These are phyloP conservation scores for Hydrolagus colliei DNA, from an alignment of 2,797 vertebrate genomes.

Conservation along the genomic window DNA sequence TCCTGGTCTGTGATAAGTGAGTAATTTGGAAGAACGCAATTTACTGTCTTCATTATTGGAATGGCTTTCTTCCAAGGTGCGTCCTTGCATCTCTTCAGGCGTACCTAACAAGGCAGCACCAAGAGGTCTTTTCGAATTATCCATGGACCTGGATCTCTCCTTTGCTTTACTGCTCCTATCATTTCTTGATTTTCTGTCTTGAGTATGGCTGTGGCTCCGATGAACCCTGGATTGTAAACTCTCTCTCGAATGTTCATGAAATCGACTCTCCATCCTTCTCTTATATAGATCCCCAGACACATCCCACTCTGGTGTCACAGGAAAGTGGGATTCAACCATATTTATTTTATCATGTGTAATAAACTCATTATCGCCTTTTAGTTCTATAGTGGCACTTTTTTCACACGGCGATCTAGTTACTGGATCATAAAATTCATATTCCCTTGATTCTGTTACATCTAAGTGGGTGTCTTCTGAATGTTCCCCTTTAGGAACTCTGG, in stretches of 20 bases:
- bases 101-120: constrained; percentile 73
- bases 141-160: constrained; percentile 93
- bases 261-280: constrained; percentile 94
- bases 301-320: constrained; percentile 93
- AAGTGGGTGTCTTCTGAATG: constrained; percentile 78
- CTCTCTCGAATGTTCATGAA: constrained; percentile 89
- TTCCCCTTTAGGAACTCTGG: constrained; percentile 78
- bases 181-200: constrained; percentile 87
- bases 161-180: constrained; percentile 91
- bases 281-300: constrained; percentile 94
- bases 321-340: constrained; percentile 87
- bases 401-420: constrained; percentile 83
- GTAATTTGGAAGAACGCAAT: constrained; percentile 74
- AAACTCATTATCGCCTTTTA: constrained; percentile 73
- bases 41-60: constrained; percentile 86
- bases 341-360: constrained; percentile 85
- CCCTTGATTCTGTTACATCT: constrained; percentile 71
- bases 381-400: constrained; percentile 81
- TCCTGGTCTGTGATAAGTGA: constrained; percentile 70
- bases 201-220: constrained; percentile 95
- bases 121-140: constrained; percentile 88
- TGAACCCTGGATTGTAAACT: constrained; percentile 94
- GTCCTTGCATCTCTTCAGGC: constrained; percentile 77
- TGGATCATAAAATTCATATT: constrained; percentile 84
- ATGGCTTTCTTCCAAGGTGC: constrained; percentile 78